A percentile compares a stretch with the other conserved stretches of the same genome.
Evolutionary conservation across 2,113 vertebrate species (phyloP).

Genomic region (Choloepus hoffmanni): DNA sequence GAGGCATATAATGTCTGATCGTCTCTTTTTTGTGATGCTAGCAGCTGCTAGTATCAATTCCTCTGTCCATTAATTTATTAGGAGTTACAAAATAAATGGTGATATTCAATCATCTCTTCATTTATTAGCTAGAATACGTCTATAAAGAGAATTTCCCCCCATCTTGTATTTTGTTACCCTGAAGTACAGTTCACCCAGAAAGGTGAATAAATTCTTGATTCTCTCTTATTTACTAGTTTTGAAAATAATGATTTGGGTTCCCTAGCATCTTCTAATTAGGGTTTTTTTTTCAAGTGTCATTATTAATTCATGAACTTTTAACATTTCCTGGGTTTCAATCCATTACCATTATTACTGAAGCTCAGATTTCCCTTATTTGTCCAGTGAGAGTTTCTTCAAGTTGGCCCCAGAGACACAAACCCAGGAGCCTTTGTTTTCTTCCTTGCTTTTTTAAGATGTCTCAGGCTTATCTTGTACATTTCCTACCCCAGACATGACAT

Average conservation of each 20-base stretch:
- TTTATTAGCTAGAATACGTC: constrained; percentile 24
- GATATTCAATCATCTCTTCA: constrained; percentile 11
- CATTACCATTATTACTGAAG: constrained; percentile 14
- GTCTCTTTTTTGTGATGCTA: not conserved
- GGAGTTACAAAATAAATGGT: constrained; percentile 4
- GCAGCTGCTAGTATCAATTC: not conserved
- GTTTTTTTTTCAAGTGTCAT: not conserved
- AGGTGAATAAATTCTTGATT: constrained; percentile 38
- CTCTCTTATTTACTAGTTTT: constrained; percentile 30
- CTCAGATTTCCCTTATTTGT: constrained; percentile 8
- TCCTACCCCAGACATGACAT: constrained; percentile 36
- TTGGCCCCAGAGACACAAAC: not conserved
- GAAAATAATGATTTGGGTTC: constrained; percentile 53
- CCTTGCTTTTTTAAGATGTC: constrained; percentile 43
- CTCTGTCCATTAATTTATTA: not conserved
- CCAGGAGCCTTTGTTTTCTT: constrained; percentile 21
- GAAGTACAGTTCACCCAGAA: constrained; percentile 30
- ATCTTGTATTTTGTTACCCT: not conserved
- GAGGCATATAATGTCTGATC: not conserved
- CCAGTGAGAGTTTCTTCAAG: constrained; percentile 33
- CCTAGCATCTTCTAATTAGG: constrained; percentile 4
- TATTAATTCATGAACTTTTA: constrained; percentile 28
- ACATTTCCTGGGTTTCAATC: constrained; percentile 53
- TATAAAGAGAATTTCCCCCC: constrained; percentile 6
- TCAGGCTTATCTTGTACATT: constrained; percentile 23